Conservation (phyloP, 37 sponge, comb jelly and placozoan species). For the Cladorhizidae sp. region DNA sequence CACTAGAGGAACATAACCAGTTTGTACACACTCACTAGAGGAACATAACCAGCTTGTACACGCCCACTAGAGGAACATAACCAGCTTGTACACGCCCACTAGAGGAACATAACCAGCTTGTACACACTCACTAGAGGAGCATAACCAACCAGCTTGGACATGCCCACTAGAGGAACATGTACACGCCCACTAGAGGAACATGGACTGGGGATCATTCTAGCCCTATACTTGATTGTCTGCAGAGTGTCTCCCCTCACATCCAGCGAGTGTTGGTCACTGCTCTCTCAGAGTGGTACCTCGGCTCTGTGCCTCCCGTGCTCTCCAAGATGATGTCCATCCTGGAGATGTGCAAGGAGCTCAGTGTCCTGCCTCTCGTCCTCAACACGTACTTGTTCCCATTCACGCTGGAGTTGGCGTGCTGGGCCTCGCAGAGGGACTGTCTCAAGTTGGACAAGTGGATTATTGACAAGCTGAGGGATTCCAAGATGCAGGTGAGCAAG, state of each 20-base stretch:
- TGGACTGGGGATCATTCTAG: too few species aligned
- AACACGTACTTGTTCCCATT: slow-evolving; percentile 85
- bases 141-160: too few species aligned
- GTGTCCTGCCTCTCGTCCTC: slow-evolving; percentile 69
- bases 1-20: too few species aligned
- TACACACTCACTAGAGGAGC: too few species aligned
- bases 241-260: slow-evolving; percentile 37
- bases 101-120: too few species aligned
- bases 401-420: slow-evolving; percentile 93
- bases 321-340: slow-evolving; percentile 82
- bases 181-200: too few species aligned
- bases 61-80: too few species aligned
- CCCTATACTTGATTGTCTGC: too few species aligned
- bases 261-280: slow-evolving; percentile 73
- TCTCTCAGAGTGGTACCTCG: slow-evolving; percentile 93
- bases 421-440: slow-evolving; percentile 89
- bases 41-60: too few species aligned
- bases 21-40: too few species aligned
- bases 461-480: slow-evolving; percentile 81
- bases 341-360: slow-evolving; percentile 94
- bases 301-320: slow-evolving; percentile 74
- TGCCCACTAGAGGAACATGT: too few species aligned
- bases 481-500: slow-evolving; percentile 73
- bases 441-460: slow-evolving; percentile 98
- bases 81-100: too few species aligned